Conservation (phyloP, 2,797 vertebrate species). For the Heteromormyrus szaboi region DNA sequence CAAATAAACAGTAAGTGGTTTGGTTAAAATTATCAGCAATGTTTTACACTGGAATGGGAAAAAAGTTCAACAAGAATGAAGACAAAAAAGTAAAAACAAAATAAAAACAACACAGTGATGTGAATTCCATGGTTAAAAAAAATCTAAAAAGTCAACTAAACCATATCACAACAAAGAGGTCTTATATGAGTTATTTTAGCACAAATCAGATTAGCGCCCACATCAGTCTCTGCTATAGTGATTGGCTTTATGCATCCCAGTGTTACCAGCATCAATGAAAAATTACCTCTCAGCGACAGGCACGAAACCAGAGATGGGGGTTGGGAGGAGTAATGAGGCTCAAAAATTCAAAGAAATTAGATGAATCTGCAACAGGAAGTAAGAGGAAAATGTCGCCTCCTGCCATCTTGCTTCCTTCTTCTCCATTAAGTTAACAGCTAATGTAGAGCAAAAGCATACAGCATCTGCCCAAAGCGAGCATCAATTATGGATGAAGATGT, state of each 20-base stretch:
- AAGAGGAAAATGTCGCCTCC: conserved; percentile 69
- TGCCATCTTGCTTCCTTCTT: conserved; percentile 74
- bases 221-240: conserved; percentile 1
- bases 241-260: not conserved
- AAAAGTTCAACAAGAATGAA: not conserved
- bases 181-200: not conserved
- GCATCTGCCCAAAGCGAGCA: conserved; percentile 75
- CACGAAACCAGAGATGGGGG: not conserved
- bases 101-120: not conserved
- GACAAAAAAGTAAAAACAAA: not conserved
- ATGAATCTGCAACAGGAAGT: conserved; percentile 47
- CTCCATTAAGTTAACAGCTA: conserved; percentile 78
- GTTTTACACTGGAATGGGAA: not conserved
- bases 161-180: not conserved
- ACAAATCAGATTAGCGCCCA: conserved; percentile 3
- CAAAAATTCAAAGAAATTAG: conserved; percentile 5
- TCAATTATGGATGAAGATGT: conserved; percentile 60
- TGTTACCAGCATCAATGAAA: not conserved
- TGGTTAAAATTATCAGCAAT: not conserved
- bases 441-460: conserved; percentile 65
- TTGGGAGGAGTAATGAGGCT: conserved; percentile 18
- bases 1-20: not conserved
- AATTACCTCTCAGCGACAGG: not conserved
- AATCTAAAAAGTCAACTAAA: not conserved
- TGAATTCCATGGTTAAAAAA: not conserved